Evolutionary conservation across 2,113 vertebrate genomes (phyloP).

Genomic region (Poecilia latipinna): DNA sequence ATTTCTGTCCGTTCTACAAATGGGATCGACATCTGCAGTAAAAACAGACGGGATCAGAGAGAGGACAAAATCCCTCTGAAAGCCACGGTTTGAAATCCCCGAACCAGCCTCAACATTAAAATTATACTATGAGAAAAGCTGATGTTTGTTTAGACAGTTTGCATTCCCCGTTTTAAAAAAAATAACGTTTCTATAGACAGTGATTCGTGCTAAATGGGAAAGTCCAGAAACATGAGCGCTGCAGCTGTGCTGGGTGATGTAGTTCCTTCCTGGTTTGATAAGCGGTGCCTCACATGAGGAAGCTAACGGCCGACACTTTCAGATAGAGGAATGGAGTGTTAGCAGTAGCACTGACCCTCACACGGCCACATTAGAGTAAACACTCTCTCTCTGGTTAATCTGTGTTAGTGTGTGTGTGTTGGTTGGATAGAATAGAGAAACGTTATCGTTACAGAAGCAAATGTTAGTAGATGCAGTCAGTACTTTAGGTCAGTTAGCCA

Average conservation of each 20-base stretch:
- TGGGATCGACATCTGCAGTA: background rate
- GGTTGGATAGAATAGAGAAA: no score
- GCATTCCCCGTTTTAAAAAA: background rate
- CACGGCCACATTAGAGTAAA: background rate
- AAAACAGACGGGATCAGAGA: background rate
- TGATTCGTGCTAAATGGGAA: background rate
- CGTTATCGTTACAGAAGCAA: no score
- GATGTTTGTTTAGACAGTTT: background rate
- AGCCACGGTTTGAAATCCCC: background rate
- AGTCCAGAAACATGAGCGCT: background rate
- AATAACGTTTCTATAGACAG: no score
- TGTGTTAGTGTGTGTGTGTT: background rate
- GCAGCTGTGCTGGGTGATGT: background rate
- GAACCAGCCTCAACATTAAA: background rate
- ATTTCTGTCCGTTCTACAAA: background rate
- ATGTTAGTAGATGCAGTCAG: no score
- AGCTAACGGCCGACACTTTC: background rate
- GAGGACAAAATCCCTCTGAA: background rate
- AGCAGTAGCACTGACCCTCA: no score
- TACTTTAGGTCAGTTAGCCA: no score
- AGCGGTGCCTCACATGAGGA: background rate
- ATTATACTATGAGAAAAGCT: background rate
- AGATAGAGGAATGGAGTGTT: background rate
- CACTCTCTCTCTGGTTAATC: background rate
- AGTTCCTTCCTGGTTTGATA: background rate